phyloP scores from a whole-genome alignment of 2,797 vertebrate genomes.

The Scyliorhinus canicula region DNA sequence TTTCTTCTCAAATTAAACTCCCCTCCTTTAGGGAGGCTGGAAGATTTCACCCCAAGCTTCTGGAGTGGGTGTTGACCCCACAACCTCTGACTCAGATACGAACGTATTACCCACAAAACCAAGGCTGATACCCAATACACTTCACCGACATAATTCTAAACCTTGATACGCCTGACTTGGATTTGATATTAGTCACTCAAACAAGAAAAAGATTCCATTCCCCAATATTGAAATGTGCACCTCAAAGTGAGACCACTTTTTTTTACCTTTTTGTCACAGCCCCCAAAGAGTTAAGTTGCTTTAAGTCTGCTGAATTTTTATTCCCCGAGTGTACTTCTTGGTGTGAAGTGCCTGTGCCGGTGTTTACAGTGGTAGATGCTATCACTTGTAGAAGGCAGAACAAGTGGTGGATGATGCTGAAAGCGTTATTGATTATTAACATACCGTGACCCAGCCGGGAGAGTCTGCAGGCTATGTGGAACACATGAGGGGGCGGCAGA shows the following conservation, averaged over 20 bases:
- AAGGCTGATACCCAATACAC: too few relatives aligned
- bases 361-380: conserved; percentile 29
- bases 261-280: not conserved
- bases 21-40: too few relatives aligned
- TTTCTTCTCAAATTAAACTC: too few relatives aligned
- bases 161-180: not conserved
- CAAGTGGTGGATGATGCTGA: conserved; percentile 23
- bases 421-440: conserved; percentile 36
- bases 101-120: not conserved
- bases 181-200: not conserved
- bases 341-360: conserved; percentile 4
- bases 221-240: not conserved
- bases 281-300: not conserved
- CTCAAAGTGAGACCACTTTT: not conserved
- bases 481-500: conserved; percentile 6
- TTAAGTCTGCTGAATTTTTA: not conserved
- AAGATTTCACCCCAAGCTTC: too few relatives aligned
- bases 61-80: too few relatives aligned
- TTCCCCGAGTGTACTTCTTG: not conserved
- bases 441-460: conserved; percentile 11
- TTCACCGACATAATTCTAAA: not conserved
- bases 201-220: not conserved
- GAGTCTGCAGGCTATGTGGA: not conserved
- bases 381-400: conserved; percentile 1
- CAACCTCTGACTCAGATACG: not conserved